Conservation (phyloP, 2,113 vertebrate genomes). For the Centropus unirufus region DNA sequence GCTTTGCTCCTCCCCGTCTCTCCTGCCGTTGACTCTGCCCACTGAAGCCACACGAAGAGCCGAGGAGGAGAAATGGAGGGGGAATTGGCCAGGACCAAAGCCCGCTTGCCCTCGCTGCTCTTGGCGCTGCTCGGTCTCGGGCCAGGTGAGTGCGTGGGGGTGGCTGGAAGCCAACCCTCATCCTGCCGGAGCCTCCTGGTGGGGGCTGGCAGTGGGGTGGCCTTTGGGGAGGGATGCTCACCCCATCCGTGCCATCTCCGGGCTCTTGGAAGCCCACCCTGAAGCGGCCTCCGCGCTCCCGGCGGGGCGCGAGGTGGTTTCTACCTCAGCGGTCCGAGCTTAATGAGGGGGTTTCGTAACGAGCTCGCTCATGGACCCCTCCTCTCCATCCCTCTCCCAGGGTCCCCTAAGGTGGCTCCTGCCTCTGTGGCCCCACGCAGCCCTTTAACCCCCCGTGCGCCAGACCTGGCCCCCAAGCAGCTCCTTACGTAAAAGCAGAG, state of each 20-base stretch:
- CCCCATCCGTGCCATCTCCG: neutral
- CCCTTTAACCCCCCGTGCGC: neutral
- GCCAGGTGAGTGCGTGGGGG: neutral
- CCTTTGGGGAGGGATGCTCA: neutral
- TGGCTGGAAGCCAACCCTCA: neutral
- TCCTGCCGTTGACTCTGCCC: neutral
- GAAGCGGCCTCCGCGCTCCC: neutral
- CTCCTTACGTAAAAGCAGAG: slow-evolving; percentile 20
- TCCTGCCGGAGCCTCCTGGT: neutral
- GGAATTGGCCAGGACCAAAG: neutral
- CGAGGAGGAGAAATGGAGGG: neutral
- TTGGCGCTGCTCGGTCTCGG: neutral
- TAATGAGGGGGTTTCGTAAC: neutral
- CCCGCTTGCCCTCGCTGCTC: neutral
- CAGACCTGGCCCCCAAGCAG: neutral
- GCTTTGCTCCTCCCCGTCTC: slow-evolving; percentile 14
- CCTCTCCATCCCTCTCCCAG: neutral
- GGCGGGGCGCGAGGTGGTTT: neutral
- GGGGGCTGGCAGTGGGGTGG: neutral
- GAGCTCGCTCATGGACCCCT: too few species aligned
- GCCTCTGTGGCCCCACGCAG: neutral
- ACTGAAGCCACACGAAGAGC: neutral
- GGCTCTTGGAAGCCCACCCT: neutral
- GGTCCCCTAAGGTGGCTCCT: neutral
- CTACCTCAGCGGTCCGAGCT: too few species aligned